Evolutionary conservation across 2,113 vertebrate genomes (phyloP).

Genomic region (Chrysemys picta): DNA sequence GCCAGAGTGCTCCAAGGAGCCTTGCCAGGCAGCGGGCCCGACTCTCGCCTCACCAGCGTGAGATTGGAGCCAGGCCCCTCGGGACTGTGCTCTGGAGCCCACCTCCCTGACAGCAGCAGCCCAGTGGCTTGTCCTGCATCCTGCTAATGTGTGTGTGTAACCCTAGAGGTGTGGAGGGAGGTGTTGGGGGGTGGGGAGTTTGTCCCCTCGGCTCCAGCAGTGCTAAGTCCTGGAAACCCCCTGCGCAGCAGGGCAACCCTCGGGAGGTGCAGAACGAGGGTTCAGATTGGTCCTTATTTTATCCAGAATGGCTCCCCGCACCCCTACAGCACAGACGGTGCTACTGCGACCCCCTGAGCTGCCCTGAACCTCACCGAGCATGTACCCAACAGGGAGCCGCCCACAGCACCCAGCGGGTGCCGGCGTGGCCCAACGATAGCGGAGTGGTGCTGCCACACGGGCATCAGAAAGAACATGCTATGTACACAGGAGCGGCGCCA

Average conservation of each 20-base stretch:
- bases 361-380: not conserved
- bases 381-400: not conserved
- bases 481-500: too few relatives aligned
- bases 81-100: not conserved
- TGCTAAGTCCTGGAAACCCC: not conserved
- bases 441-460: not conserved
- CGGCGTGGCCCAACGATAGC: not conserved
- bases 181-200: not conserved
- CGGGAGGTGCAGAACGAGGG: not conserved
- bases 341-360: not conserved
- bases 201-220: not conserved
- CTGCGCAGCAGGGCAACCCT: not conserved
- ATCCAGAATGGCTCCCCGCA: not conserved
- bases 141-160: not conserved
- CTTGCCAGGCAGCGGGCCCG: not conserved
- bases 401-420: too few relatives aligned
- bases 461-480: not conserved
- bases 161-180: not conserved
- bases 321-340: not conserved
- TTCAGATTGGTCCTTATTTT: not conserved
- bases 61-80: not conserved
- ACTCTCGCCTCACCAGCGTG: not conserved
- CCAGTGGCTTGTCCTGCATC: not conserved
- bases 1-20: not conserved
- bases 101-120: not conserved